Conservation (phyloP, 92 coral and sea anemone species). For the Virgularia gustaviana region DNA sequence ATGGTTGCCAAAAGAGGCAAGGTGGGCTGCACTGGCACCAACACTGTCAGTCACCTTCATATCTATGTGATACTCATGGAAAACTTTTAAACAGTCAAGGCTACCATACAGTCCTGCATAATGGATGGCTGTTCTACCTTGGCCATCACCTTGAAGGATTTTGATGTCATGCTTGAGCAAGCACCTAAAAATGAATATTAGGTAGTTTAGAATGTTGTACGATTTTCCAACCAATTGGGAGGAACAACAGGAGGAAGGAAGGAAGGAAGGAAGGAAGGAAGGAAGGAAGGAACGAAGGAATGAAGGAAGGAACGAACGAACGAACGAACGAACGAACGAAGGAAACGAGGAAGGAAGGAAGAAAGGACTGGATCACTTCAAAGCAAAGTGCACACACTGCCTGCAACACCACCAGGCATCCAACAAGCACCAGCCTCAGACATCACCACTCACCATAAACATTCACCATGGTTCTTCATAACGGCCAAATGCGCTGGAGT, state of each 20-base stretch:
- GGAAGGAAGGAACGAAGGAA: too few relatives aligned
- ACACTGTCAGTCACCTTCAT: constrained; percentile 65
- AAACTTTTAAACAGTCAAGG: constrained; percentile 68
- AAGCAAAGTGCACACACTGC: too few relatives aligned
- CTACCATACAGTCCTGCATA: constrained; percentile 77
- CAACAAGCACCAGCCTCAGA: too few relatives aligned
- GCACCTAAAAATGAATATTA: constrained; percentile 44
- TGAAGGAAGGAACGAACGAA: too few relatives aligned
- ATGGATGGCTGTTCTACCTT: constrained; percentile 79
- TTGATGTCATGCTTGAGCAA: constrained; percentile 73
- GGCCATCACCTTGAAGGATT: constrained; percentile 59
- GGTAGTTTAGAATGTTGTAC: background rate
- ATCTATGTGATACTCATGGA: constrained; percentile 76
- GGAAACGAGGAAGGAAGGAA: too few relatives aligned
- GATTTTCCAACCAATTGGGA: background rate
- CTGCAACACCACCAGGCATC: too few relatives aligned
- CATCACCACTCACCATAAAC: constrained; percentile 54
- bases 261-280: too few relatives aligned
- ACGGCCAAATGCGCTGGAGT: constrained; percentile 92
- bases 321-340: too few relatives aligned
- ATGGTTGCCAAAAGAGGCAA: constrained; percentile 73
- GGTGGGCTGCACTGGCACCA: constrained; percentile 77
- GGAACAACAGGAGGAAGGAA: too few relatives aligned
- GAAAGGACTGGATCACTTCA: too few relatives aligned
- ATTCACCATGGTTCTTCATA: constrained; percentile 64